Percentiles rank a stretch among this genome's conserved stretches.
Conservation (phyloP, 2,888 invertebrate genomes). For the Polymixis lichenea region DNA sequence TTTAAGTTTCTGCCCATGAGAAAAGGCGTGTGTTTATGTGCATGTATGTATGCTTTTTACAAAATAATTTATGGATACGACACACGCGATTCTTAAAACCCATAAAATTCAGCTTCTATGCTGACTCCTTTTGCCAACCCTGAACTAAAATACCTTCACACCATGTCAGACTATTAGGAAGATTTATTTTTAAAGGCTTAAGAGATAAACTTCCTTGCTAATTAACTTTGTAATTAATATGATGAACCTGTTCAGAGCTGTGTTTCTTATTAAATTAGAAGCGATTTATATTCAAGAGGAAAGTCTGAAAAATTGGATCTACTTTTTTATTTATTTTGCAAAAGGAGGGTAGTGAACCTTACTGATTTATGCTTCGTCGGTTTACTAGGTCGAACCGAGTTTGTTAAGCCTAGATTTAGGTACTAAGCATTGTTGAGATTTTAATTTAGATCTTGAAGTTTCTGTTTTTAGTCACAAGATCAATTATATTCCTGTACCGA, state of each 20-base stretch:
- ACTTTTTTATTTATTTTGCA: constrained; percentile 18
- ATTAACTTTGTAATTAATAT: constrained; percentile 63
- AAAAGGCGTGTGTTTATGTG: no score
- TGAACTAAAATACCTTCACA: constrained; percentile 9
- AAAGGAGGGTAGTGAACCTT: constrained; percentile 27
- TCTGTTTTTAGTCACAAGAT: not conserved
- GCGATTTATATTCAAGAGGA: constrained; percentile 58
- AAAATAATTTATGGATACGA: no score
- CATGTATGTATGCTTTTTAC: no score
- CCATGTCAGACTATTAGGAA: constrained; percentile 14
- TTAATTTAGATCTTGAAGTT: not conserved
- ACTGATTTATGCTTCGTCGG: not conserved
- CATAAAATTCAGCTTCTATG: not conserved
- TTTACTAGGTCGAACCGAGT: constrained; percentile 11
- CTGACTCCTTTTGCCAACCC: not conserved
- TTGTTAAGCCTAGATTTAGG: not conserved
- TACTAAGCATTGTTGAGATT: not conserved
- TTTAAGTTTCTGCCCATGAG: no score
- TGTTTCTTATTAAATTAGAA: constrained; percentile 57
- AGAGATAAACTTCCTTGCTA: constrained; percentile 47
- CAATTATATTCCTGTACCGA: not conserved
- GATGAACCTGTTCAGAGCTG: constrained; percentile 39
- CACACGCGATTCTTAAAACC: not conserved
- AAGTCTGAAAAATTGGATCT: constrained; percentile 35
- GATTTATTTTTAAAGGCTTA: constrained; percentile 38